A percentile compares a stretch with the other conserved stretches of the same genome.
Conservation (phyloP, 2,797 vertebrate genomes). For the Eutrigla gurnardus region DNA sequence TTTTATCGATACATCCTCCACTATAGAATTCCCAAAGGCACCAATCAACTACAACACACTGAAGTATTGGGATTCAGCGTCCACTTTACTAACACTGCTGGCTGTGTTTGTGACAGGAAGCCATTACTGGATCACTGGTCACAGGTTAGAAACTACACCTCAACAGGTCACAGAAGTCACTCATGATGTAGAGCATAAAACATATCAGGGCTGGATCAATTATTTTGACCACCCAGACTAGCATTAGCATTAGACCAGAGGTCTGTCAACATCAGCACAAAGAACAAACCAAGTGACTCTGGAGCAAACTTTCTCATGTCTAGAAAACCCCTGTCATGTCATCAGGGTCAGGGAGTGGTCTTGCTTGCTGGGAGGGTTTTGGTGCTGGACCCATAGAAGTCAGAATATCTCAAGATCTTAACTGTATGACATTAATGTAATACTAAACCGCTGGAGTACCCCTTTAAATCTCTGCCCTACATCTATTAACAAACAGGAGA, state of each 20-base stretch:
- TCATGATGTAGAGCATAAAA: background rate
- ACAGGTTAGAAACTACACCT: background rate
- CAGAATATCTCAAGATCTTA: background rate
- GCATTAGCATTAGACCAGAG: background rate
- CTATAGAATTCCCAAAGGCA: background rate
- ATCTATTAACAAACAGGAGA: background rate
- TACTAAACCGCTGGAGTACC: background rate
- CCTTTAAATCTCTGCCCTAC: background rate
- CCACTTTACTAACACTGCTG: background rate
- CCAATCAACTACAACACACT: background rate
- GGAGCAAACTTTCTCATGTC: background rate
- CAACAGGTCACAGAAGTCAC: conserved; percentile 3
- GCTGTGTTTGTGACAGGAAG: background rate
- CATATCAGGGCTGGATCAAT: background rate
- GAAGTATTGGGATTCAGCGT: conserved; percentile 10
- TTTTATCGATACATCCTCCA: background rate
- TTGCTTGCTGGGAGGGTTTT: too few species aligned
- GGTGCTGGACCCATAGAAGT: background rate
- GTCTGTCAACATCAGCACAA: background rate
- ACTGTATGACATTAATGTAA: background rate
- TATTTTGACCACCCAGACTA: background rate
- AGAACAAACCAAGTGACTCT: background rate
- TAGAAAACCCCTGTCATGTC: background rate
- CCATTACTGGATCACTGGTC: background rate
- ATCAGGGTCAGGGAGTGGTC: background rate